These are phyloP conservation scores for Loriculus beryllinus DNA, from an alignment of 2,797 vertebrate species.

Conservation along the genomic window DNA sequence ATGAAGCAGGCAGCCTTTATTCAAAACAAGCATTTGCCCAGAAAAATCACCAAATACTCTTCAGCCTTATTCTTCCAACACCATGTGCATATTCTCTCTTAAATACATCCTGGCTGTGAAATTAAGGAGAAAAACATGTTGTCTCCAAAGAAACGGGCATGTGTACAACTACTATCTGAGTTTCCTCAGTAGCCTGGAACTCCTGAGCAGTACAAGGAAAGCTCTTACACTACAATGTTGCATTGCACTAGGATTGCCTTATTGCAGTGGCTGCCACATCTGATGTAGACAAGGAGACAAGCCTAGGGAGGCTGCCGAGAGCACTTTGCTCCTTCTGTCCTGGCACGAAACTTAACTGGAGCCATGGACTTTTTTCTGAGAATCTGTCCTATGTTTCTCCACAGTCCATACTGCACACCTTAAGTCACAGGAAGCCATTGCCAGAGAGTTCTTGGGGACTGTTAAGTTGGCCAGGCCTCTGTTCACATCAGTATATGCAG, in stretches of 20 bases:
- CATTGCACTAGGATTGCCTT: neutral
- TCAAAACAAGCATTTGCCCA: neutral
- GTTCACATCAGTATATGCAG: neutral
- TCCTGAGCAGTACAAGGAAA: neutral
- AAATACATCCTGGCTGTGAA: neutral
- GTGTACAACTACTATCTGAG: neutral
- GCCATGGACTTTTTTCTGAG: neutral
- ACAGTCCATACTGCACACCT: neutral
- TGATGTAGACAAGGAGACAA: neutral
- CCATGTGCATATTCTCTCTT: neutral
- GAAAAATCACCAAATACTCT: neutral
- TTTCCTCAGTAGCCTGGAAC: neutral
- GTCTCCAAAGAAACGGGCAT: neutral
- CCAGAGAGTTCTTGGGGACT: neutral
- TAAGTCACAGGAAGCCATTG: neutral
- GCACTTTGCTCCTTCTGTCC: neutral
- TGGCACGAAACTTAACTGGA: neutral
- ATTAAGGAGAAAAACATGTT: neutral
- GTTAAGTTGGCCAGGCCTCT: neutral
- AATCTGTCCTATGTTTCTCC: neutral
- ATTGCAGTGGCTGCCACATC: neutral
- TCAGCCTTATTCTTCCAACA: neutral
- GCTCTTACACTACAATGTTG: fast-evolving
- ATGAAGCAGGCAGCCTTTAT: neutral
- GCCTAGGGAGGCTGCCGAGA: neutral